Base-by-base conservation (phyloP, 2,113 vertebrate genomes). In the Onychorhynchus coronatus region DNA sequence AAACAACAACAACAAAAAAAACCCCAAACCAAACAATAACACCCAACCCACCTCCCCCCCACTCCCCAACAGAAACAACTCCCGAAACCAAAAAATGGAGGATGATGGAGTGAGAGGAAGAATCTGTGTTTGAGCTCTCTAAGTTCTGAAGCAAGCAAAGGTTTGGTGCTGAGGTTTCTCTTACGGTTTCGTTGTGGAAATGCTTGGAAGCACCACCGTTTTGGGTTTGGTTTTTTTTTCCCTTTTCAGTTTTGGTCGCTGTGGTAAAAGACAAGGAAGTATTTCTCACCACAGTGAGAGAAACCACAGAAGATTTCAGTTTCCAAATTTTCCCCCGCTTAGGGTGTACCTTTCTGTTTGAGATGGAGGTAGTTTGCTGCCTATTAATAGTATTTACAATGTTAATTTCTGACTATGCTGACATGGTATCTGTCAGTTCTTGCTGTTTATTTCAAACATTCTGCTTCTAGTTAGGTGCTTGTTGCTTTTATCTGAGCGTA, bases 241-340 rank as follows among this genome's bases (percentile, higher is more conserved):
- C 3, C 4, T 3, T 33, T 23, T 76, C 78, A 41, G 46, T 91
- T 93, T 91, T 95, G 96, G 92, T 95, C 1, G 0, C 65, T 91
- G 96, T 67, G 90, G 95, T 95, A 82, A 77, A 78, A 52, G 47
- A 22, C 88, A 25, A 95, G 96, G 97, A 97, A 97, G 96, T 88
- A 49, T 93, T 92, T 84, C 78, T 91, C 85, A 68, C 74, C 96
- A n/a, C 87, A 81, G 47, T 66, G 72, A 68, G 27, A 83, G 59
- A 78, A 92, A 96, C 97, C 97, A 39, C 96, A 91, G 8, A 73
- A 85, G 75, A 91, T 96, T 96, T 97, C 62, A 55, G 89, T 97
- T 97, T 96, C 92, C 56, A 92, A 30, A 77, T 78, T 81, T 14
- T 3, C 9, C 67, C 22, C 41, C 16, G 13, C 63, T 67, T 78